Percentiles rank a stretch among this genome's conserved stretches.
Evolutionary conservation across 2,797 vertebrate genomes (phyloP).

Genomic region (Apogon hyalosoma): DNA sequence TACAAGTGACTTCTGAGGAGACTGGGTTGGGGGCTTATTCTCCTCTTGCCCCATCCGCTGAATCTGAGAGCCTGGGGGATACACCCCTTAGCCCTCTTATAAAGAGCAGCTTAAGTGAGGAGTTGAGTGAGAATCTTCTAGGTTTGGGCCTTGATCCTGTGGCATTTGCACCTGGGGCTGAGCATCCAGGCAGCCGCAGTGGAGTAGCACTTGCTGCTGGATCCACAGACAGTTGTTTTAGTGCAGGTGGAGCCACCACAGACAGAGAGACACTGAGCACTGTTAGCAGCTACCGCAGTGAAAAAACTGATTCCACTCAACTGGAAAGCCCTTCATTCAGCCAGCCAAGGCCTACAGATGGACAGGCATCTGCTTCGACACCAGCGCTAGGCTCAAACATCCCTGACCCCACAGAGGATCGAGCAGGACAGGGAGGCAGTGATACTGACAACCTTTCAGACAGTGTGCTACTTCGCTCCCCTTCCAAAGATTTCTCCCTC

Average conservation of each 20-base stretch:
- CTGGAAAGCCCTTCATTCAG: constrained; percentile 89
- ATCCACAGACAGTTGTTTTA: constrained; percentile 92
- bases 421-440: constrained; percentile 78
- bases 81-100: constrained; percentile 91
- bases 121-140: constrained; percentile 90
- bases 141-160: constrained; percentile 88
- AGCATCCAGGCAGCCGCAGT: constrained; percentile 82
- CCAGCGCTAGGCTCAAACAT: constrained; percentile 44
- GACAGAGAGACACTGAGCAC: constrained; percentile 91
- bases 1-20: constrained; percentile 54
- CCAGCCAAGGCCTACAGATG: constrained; percentile 68
- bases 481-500: constrained; percentile 84
- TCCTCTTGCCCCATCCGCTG: constrained; percentile 82
- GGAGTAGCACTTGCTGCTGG: constrained; percentile 84
- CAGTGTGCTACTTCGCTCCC: constrained; percentile 86
- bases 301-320: constrained; percentile 93
- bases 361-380: constrained; percentile 64
- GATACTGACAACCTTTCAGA: constrained; percentile 89
- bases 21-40: constrained; percentile 75
- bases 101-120: constrained; percentile 90
- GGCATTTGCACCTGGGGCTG: constrained; percentile 85
- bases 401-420: constrained; percentile 56
- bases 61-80: constrained; percentile 87
- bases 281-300: constrained; percentile 91
- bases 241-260: constrained; percentile 85